These are phyloP conservation scores for Chascanopsetta lugubris DNA, from an alignment of 2,113 vertebrate genomes.

Conservation along the genomic window DNA sequence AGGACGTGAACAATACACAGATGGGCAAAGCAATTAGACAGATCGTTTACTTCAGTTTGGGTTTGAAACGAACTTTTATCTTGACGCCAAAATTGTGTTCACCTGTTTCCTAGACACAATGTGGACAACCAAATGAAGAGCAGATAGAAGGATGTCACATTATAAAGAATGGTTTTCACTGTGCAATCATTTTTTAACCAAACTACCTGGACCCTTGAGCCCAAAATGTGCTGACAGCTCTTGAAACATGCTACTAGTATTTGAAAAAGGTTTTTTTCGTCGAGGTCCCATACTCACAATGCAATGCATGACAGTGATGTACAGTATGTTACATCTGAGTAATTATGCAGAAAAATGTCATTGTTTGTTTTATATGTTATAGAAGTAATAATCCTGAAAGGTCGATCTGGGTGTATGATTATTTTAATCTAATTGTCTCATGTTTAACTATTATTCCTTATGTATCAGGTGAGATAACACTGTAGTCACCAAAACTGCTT, in stretches of 20 bases:
- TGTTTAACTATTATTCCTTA: not conserved
- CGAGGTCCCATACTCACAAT: slow-evolving; percentile 31
- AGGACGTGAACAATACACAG: slow-evolving; percentile 28
- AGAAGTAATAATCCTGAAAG: slow-evolving; percentile 3
- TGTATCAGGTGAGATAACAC: not conserved
- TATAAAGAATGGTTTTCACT: slow-evolving; percentile 49
- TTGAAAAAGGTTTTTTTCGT: slow-evolving; percentile 20
- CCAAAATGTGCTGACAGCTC: slow-evolving; percentile 41
- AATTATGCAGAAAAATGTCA: slow-evolving; percentile 56
- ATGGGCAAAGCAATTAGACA: slow-evolving; percentile 27
- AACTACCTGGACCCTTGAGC: slow-evolving; percentile 51
- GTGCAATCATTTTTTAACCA: slow-evolving; percentile 61
- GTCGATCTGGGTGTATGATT: slow-evolving; percentile 7
- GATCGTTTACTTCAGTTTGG: slow-evolving; percentile 32
- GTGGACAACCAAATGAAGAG: slow-evolving; percentile 5
- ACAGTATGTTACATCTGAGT: slow-evolving; percentile 48
- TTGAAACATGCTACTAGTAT: slow-evolving; percentile 33
- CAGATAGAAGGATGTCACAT: slow-evolving; percentile 3
- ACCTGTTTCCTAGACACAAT: slow-evolving; percentile 32
- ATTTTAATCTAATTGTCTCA: slow-evolving; percentile 15
- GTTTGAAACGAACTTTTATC: slow-evolving; percentile 31
- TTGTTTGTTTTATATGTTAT: slow-evolving; percentile 40
- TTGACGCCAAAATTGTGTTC: slow-evolving; percentile 34
- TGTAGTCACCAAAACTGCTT: not conserved
- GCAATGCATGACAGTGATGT: slow-evolving; percentile 65